phyloP scores from a whole-genome alignment of 2,888 invertebrate genomes.

The Cephus spinipes region DNA sequence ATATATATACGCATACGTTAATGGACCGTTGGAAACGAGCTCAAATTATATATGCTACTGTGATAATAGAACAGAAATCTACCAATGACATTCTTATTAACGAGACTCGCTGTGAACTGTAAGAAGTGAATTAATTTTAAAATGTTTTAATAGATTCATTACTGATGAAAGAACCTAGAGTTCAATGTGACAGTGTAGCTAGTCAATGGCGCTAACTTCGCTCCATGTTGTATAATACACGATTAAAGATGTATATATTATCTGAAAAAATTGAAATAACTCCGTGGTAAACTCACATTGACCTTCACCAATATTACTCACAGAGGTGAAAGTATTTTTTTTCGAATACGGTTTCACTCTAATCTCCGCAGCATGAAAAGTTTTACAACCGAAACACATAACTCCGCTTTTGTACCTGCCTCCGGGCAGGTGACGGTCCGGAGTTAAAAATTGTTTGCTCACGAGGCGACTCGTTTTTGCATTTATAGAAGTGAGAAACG shows the following conservation, averaged over 20 bases:
- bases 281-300: not conserved
- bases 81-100: not conserved
- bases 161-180: no score
- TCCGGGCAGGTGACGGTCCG: not conserved
- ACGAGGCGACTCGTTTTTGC: not conserved
- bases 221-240: not conserved
- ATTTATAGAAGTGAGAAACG: not conserved
- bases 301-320: not conserved
- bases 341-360: not conserved
- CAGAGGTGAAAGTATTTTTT: not conserved
- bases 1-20: not conserved
- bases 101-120: not conserved
- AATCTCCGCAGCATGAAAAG: not conserved
- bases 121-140: no score
- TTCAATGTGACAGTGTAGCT: no score
- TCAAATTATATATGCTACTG: not conserved
- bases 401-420: not conserved
- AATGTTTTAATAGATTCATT: no score
- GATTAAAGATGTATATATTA: not conserved
- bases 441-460: not conserved
- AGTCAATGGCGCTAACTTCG: not conserved
- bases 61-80: not conserved
- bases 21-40: not conserved
- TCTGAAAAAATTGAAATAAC: not conserved
- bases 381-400: not conserved